These are phyloP conservation scores for Nicator chloris DNA, from an alignment of 2,113 vertebrate genomes.

Conservation along the genomic window DNA sequence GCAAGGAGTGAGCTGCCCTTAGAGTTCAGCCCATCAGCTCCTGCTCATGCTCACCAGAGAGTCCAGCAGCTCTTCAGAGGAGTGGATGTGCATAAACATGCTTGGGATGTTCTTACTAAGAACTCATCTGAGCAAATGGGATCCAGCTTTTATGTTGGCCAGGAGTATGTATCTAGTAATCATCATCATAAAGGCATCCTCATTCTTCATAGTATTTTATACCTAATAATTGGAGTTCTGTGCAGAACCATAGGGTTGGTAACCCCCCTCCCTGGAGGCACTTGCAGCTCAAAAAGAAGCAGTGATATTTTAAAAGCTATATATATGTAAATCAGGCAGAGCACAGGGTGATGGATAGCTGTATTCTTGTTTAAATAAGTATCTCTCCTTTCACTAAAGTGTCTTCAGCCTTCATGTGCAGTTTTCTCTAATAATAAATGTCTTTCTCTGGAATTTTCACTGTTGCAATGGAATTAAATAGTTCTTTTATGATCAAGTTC, in stretches of 20 bases:
- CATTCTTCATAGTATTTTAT: not conserved
- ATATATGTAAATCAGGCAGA: constrained; percentile 40
- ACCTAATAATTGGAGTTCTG: not conserved
- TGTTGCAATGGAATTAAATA: not conserved
- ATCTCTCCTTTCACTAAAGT: not conserved
- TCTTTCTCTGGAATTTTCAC: not conserved
- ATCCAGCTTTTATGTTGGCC: not conserved
- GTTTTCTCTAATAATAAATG: not conserved
- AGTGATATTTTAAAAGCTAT: constrained; percentile 45
- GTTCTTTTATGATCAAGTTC: not conserved
- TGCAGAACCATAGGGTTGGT: not conserved
- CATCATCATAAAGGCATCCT: not conserved
- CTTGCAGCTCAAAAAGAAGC: not conserved
- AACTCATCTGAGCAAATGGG: not conserved
- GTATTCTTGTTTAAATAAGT: constrained; percentile 30
- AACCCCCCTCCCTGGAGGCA: constrained; percentile 39
- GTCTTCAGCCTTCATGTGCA: not conserved
- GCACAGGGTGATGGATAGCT: not conserved
- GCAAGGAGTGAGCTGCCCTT: not conserved
- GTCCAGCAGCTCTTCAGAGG: not conserved
- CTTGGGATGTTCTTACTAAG: not conserved
- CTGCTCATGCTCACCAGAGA: not conserved
- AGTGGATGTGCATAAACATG: not conserved
- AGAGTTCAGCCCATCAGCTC: not conserved
- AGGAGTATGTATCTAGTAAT: not conserved